Conservation (phyloP, 1,140 invertebrate species). For the Trichonephila clavipes region DNA sequence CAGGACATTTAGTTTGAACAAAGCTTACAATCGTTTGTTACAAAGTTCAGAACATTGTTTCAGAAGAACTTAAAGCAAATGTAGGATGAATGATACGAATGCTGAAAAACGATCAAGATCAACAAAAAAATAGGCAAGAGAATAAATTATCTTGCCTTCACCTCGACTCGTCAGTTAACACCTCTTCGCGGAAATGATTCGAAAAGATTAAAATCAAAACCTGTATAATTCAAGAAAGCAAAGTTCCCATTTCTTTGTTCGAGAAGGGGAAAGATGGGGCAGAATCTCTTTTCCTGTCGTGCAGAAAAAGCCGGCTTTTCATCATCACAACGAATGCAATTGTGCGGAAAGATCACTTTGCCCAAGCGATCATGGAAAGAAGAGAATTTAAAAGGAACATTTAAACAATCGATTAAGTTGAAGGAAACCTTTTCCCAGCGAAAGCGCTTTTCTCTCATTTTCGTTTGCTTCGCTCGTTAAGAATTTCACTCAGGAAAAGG, state of each 20-base stretch:
- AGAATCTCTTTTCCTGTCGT: not conserved
- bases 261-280: not conserved
- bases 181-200: too few relatives aligned
- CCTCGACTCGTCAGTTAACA: too few relatives aligned
- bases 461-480: not conserved
- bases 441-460: constrained; percentile 21
- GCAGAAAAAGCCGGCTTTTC: not conserved
- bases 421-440: constrained; percentile 11
- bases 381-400: constrained; percentile 1
- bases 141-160: too few relatives aligned
- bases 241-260: not conserved
- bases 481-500: not conserved
- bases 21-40: too few relatives aligned
- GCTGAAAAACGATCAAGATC: too few relatives aligned
- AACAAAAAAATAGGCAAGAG: too few relatives aligned
- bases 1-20: too few relatives aligned
- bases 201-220: too few relatives aligned
- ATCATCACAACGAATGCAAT: constrained; percentile 4
- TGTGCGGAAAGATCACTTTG: constrained; percentile 5
- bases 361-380: not conserved
- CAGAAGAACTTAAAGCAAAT: too few relatives aligned
- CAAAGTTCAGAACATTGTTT: too few relatives aligned
- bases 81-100: too few relatives aligned
- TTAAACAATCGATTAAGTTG: constrained; percentile 11
- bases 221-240: too few relatives aligned